Base-by-base conservation (phyloP, 2,888 invertebrate genomes). In the Apocheima hispidaria region DNA sequence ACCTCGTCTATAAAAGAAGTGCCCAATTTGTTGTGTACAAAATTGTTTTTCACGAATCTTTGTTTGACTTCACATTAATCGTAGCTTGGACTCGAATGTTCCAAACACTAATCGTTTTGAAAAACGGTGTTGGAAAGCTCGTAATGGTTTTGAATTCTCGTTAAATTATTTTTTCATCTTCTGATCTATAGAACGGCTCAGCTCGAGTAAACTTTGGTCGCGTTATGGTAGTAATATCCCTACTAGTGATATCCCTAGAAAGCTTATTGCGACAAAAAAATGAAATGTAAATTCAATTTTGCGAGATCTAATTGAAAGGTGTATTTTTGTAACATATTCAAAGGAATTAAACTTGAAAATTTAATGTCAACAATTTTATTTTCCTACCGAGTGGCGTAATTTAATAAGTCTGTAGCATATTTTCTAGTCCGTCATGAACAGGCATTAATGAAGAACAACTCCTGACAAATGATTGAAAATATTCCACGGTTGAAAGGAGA, bases 391-490 rank as follows among this genome's bases (percentile, higher is more conserved):
- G 20, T 23, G 6, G 23, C 18, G 52, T 49, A 49, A 52, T 60
- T 48, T 40, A 53, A 53, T 49, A 26, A 59, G 41, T 33, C 16
- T 46, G 10, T 10, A 51, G 36, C 41, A 26, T 51, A 51, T 21
- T 55, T 56, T 28, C 41, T 38, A 18, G 14, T 30, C 48, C 44
- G 46, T 61, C 52, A 36, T 7, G 20, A 61, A 6, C 55, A 61
- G 46, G 33, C 40, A 14, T 54, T 26, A 4, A 7, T 4, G 10
- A 28, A 30, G 41, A 35, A 40, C 44, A 54, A 55, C 18, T 55
- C 44, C 23, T 46, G 40, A 50, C 21, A 55, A 56, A 52, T 57
- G 40, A 46, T 52, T 60, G 41, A 56, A 57, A 62, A 36, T 43
- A 23, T 48, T 57, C n/a, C 16, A 10, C 26, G 10, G 44, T 38